Conservation (phyloP, 1,140 invertebrate species). For the Achatina immaculata region DNA sequence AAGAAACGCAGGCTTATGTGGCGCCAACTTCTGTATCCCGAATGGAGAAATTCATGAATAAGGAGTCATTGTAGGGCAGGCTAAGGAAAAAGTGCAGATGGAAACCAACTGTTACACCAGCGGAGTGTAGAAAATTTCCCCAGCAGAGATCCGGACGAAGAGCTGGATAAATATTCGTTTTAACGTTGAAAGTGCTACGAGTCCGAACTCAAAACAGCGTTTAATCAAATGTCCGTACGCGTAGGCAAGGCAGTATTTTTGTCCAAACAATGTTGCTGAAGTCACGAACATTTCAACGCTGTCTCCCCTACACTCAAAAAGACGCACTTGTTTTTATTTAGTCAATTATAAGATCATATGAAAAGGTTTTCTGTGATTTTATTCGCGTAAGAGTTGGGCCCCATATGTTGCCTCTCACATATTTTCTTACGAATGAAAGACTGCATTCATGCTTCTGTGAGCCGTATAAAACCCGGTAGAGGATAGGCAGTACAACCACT, state of each 20-base stretch:
- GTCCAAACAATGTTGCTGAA: neutral
- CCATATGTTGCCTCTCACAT: slow-evolving; percentile 4
- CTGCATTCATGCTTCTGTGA: neutral
- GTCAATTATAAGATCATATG: neutral
- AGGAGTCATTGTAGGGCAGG: neutral
- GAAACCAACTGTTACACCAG: neutral
- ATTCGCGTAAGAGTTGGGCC: neutral
- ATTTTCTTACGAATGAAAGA: neutral
- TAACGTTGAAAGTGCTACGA: neutral
- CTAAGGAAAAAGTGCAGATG: neutral
- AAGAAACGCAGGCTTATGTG: neutral
- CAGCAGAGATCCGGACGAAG: neutral
- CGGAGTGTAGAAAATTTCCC: neutral
- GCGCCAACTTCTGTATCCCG: neutral
- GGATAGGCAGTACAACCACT: neutral
- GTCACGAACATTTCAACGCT: neutral
- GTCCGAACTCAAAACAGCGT: neutral
- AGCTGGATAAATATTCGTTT: neutral
- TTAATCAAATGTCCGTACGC: neutral
- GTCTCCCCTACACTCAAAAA: too few species aligned
- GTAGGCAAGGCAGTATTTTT: neutral
- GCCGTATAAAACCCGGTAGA: neutral
- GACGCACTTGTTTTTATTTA: neutral
- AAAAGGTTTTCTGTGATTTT: neutral
- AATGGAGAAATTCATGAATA: neutral